Percentiles rank a stretch among this genome's conserved stretches.
Evolutionary conservation across 2,888 invertebrate species (phyloP).

Genomic region (Tholera decimalis): DNA sequence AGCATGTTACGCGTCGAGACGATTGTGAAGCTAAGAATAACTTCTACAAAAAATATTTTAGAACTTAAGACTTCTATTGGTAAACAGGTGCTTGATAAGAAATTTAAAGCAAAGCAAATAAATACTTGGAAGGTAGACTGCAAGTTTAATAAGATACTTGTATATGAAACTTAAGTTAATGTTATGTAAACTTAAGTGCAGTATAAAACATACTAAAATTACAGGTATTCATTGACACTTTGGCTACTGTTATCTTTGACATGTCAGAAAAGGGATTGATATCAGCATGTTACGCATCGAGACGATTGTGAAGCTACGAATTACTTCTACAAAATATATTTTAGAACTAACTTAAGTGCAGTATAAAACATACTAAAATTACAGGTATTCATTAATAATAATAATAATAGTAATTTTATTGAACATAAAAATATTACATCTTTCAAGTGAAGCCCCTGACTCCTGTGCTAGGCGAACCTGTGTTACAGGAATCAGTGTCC

Average conservation of each 20-base stretch:
- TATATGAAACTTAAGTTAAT: constrained; percentile 29
- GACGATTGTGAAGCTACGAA: no score
- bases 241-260: constrained; percentile 2
- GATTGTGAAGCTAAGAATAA: constrained; percentile 14
- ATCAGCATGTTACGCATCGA: no score
- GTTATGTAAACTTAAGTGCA: constrained; percentile 50
- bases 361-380: background rate
- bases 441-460: no score
- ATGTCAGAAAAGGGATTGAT: background rate
- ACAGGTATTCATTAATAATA: no score
- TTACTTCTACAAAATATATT: constrained; percentile 14
- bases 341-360: constrained; percentile 41
- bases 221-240: background rate
- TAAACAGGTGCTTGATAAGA: constrained; percentile 37
- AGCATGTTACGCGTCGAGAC: no score
- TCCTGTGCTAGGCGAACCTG: no score
- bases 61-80: constrained; percentile 20
- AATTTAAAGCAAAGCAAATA: constrained; percentile 12
- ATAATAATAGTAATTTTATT: no score
- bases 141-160: constrained; percentile 12
- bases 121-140: constrained; percentile 31
- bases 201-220: background rate
- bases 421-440: no score
- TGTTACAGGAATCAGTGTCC: no score
- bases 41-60: constrained; percentile 10